phyloP scores from a whole-genome alignment of 2,888 invertebrate genomes.

The Choristoneura rosaceana region DNA sequence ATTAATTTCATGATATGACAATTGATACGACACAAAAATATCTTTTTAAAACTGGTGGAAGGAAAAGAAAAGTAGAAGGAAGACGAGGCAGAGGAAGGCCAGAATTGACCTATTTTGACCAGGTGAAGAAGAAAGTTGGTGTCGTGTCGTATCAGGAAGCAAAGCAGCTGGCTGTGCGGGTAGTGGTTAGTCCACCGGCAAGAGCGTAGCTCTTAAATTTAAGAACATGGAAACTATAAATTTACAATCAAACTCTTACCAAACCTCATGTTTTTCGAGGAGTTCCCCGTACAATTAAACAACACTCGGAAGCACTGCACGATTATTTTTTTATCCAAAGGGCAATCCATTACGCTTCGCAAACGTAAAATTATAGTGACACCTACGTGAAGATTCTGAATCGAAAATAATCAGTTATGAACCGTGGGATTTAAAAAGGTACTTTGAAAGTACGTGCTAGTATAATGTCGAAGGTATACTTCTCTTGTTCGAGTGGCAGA shows the following conservation, averaged over 20 bases:
- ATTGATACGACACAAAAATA: too few relatives aligned
- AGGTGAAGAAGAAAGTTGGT: too few relatives aligned
- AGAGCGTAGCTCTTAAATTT: too few relatives aligned
- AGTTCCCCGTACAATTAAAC: constrained; percentile 18
- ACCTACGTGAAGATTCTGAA: constrained; percentile 59
- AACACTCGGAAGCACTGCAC: neutral
- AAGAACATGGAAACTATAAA: too few relatives aligned
- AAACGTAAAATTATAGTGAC: constrained; percentile 51
- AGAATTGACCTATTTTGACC: too few relatives aligned
- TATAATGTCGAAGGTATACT: neutral
- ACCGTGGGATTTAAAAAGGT: constrained; percentile 6
- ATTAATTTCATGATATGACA: too few relatives aligned
- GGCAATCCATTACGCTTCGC: constrained; percentile 46
- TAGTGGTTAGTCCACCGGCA: too few relatives aligned
- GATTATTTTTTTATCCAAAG: constrained; percentile 28
- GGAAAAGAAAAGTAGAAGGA: too few relatives aligned
- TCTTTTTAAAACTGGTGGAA: too few relatives aligned
- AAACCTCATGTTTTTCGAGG: constrained; percentile 10
- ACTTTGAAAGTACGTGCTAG: neutral
- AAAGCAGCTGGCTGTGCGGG: too few relatives aligned
- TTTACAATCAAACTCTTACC: constrained; percentile 17
- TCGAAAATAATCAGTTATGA: constrained; percentile 57
- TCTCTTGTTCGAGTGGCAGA: neutral
- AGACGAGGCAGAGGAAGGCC: too few relatives aligned
- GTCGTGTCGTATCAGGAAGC: too few relatives aligned